A percentile compares a stretch with the other conserved stretches of the same genome.
Evolutionary conservation across 2,888 invertebrate genomes (phyloP).

Genomic region (Odontomyia ornata): DNA sequence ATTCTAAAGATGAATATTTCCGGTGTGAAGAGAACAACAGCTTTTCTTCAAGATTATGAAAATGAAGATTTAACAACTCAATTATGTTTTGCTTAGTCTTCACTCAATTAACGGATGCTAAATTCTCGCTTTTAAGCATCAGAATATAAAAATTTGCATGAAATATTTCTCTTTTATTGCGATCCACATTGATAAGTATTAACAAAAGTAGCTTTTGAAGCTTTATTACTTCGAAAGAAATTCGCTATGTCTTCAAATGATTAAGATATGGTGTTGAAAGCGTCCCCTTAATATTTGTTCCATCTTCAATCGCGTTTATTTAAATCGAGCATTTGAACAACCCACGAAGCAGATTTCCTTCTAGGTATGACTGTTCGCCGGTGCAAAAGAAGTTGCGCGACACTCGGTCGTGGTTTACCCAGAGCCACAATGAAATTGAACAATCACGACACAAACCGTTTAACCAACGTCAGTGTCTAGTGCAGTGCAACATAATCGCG

Average conservation of each 20-base stretch:
- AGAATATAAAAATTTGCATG: too few relatives aligned
- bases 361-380: constrained; percentile 8
- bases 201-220: too few relatives aligned
- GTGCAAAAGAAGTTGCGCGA: constrained; percentile 3
- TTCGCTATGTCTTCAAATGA: not conserved
- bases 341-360: constrained; percentile 8
- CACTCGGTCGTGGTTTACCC: not conserved
- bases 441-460: constrained; percentile 51
- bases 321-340: not conserved
- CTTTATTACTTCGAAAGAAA: not conserved
- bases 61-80: too few relatives aligned
- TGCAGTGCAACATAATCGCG: constrained; percentile 19
- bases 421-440: constrained; percentile 39
- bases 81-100: too few relatives aligned
- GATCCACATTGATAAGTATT: too few relatives aligned
- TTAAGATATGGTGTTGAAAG: not conserved
- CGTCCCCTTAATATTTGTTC: too few relatives aligned
- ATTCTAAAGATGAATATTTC: not conserved
- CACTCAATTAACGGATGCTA: too few relatives aligned
- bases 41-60: too few relatives aligned
- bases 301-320: not conserved
- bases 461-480: constrained; percentile 19
- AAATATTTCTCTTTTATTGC: too few relatives aligned
- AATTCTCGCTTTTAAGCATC: too few relatives aligned
- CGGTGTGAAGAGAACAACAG: too few relatives aligned